Conservation (phyloP, 2,797 vertebrate genomes). For the Sebastes alutus region DNA sequence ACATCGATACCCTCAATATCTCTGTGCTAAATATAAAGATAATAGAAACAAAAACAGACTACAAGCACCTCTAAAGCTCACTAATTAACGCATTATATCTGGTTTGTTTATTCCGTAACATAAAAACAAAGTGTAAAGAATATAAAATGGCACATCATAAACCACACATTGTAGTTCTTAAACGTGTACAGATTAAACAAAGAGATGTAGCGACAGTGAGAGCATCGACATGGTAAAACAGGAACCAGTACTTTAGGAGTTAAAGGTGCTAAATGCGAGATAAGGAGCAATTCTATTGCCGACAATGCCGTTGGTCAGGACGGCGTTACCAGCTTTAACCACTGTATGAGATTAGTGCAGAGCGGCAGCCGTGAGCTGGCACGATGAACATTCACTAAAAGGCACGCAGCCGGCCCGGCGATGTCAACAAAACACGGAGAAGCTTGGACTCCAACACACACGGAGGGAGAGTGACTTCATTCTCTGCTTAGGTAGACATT, state of each 20-base stretch:
- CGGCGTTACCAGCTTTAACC: too few species aligned
- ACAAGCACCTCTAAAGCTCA: not conserved
- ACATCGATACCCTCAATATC: not conserved
- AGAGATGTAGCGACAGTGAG: not conserved
- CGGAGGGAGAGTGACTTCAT: too few species aligned
- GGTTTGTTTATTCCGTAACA: not conserved
- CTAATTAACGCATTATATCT: not conserved
- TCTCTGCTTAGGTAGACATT: too few species aligned
- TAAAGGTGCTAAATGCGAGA: too few species aligned
- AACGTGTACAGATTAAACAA: not conserved
- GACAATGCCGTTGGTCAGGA: fast-evolving
- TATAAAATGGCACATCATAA: not conserved
- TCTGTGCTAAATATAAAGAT: not conserved
- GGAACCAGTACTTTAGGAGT: not conserved
- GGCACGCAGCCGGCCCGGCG: too few species aligned
- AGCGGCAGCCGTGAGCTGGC: too few species aligned
- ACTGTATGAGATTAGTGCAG: too few species aligned
- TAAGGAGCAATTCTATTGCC: too few species aligned
- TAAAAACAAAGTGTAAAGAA: not conserved
- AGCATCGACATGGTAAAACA: not conserved
- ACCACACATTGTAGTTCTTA: not conserved
- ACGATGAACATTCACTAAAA: too few species aligned
- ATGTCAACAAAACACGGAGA: too few species aligned
- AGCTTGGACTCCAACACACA: too few species aligned
- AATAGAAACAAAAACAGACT: not conserved